Percentiles rank a stretch among this genome's conserved stretches.
Conservation (phyloP, 2,888 invertebrate genomes). For the Polydrusus pterygomalis region DNA sequence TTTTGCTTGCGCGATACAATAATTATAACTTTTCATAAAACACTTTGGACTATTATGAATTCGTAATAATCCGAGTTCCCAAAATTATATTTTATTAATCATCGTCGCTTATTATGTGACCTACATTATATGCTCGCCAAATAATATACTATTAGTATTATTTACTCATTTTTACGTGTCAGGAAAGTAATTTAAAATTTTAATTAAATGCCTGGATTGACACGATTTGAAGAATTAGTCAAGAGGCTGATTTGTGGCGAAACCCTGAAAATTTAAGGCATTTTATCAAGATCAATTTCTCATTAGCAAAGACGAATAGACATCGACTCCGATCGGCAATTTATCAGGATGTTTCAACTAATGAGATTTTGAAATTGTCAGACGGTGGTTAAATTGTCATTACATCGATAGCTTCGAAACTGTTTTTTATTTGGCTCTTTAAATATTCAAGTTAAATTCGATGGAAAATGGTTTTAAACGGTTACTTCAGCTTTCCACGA, state of each 20-base stretch:
- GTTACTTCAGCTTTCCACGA: too few relatives aligned
- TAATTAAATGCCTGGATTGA: not conserved
- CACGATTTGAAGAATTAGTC: constrained; percentile 23
- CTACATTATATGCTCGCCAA: too few relatives aligned
- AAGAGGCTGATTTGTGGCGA: constrained; percentile 34
- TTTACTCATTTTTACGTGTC: too few relatives aligned
- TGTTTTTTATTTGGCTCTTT: not conserved
- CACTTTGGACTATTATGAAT: too few relatives aligned
- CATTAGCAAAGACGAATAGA: constrained; percentile 50
- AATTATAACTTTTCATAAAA: too few relatives aligned
- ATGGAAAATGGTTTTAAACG: not conserved
- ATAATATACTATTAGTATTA: too few relatives aligned
- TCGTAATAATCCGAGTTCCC: too few relatives aligned
- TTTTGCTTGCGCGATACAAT: too few relatives aligned
- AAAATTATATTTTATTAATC: too few relatives aligned
- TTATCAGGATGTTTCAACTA: constrained; percentile 45
- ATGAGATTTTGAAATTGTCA: constrained; percentile 51
- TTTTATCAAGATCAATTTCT: constrained; percentile 54
- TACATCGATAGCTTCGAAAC: not conserved
- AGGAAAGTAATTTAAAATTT: not conserved
- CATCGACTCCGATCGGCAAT: constrained; percentile 44
- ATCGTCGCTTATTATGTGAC: too few relatives aligned
- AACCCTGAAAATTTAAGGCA: constrained; percentile 34
- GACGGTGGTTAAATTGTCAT: constrained; percentile 29
- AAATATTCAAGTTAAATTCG: not conserved